phyloP scores from a whole-genome alignment of 2,797 vertebrate species.

The Lophius americanus region DNA sequence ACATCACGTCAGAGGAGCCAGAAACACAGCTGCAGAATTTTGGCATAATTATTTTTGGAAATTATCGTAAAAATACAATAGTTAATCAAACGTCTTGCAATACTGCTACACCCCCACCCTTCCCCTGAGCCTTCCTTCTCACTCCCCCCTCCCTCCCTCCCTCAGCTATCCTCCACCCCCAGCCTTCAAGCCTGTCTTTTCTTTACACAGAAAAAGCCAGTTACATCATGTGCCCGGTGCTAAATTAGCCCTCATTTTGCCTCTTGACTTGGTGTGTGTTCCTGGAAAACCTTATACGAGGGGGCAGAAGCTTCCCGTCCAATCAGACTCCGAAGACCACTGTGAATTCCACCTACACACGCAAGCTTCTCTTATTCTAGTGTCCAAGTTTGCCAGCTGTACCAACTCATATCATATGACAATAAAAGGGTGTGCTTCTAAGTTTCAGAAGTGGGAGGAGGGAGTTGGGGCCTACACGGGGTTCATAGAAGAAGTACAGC shows the following conservation, averaged over 20 bases:
- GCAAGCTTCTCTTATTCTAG: constrained; percentile 29
- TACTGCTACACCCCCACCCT: constrained; percentile 42
- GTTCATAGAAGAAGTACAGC: neutral
- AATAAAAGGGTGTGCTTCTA: constrained; percentile 4
- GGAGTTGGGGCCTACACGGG: constrained; percentile 1
- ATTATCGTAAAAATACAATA: too few species aligned
- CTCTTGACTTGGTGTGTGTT: constrained; percentile 41
- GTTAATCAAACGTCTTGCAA: constrained; percentile 20
- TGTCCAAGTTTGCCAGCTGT: constrained; percentile 29
- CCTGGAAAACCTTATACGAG: constrained; percentile 10
- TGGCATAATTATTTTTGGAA: too few species aligned
- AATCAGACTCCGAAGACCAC: constrained; percentile 39
- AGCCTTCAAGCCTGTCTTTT: constrained; percentile 47
- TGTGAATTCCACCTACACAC: constrained; percentile 17
- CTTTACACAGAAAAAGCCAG: constrained; percentile 58
- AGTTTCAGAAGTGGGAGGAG: constrained; percentile 2
- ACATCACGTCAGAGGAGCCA: too few species aligned
- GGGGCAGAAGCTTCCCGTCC: constrained; percentile 23
- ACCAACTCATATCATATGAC: constrained; percentile 14
- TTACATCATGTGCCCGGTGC: constrained; percentile 73
- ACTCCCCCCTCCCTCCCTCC: constrained; percentile 49
- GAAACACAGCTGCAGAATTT: too few species aligned
- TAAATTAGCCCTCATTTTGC: constrained; percentile 72
- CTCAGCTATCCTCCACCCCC: constrained; percentile 54
- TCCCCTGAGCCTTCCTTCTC: constrained; percentile 37